Percentiles rank a stretch among this genome's conserved stretches.
Evolutionary conservation across 2,888 invertebrate species (phyloP).

Genomic region (Myathropa florea): DNA sequence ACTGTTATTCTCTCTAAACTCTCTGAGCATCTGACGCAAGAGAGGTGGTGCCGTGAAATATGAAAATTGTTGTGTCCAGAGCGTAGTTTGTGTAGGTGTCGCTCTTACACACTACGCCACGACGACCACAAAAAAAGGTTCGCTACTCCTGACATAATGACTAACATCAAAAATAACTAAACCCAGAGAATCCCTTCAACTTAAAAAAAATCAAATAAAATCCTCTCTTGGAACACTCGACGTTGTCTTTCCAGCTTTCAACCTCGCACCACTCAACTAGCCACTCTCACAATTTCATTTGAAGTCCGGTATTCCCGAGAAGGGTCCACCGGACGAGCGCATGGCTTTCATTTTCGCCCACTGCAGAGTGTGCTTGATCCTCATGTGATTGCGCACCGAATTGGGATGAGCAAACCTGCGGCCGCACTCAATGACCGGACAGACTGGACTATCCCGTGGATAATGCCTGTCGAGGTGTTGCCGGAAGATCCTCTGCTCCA

Average conservation of each 20-base stretch:
- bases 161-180: no score
- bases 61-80: no score
- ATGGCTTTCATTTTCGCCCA: constrained; percentile 92
- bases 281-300: constrained; percentile 79
- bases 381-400: constrained; percentile 93
- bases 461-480: constrained; percentile 91
- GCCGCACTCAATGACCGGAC: constrained; percentile 89
- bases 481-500: constrained; percentile 85
- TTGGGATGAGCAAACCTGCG: constrained; percentile 91
- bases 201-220: no score
- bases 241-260: not conserved
- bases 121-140: no score
- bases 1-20: no score
- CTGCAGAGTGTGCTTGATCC: constrained; percentile 89
- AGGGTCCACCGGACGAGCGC: constrained; percentile 81
- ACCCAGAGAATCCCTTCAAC: no score
- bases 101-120: no score
- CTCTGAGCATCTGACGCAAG: no score
- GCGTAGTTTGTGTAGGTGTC: no score
- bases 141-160: no score
- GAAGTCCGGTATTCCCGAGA: constrained; percentile 80
- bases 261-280: constrained; percentile 71
- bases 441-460: constrained; percentile 91
- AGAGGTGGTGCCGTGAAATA: no score
- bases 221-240: no score